Evolutionary conservation across 2,888 invertebrate species (phyloP), one percentile per base, ranked within the genome.

Genomic region (Apocheima hispidaria): DNA sequence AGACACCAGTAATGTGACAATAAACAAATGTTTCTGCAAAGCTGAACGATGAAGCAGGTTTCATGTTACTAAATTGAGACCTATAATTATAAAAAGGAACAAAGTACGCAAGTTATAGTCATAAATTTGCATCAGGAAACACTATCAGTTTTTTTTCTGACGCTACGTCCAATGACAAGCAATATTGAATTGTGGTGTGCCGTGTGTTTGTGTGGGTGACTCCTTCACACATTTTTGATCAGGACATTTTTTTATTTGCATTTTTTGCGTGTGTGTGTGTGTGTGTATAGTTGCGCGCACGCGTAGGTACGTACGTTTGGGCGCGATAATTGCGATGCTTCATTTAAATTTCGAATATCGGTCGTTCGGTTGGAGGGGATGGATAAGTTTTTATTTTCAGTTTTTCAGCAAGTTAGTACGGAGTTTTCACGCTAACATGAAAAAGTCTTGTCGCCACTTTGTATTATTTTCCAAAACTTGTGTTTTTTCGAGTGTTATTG

Each of bases 311-410:
- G 53, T 63, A 33, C 56, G 66, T 64, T 52, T 65, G 70, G 81
- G 84, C 72, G 82, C 81, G 82, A 92, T 92, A 92, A 92, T 92
- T 92, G 90, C 88, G 87, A 92, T 92, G 91, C 92, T 92, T 92
- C 89, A 92, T 92, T 92, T 92, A 91, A 92, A 92, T 91, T 91
- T 92, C 90, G 90, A 90, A 89, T 89, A 88, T 87, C 89, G 83
- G 86, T 65, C 76, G 74, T 69, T 74, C 68, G 69, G 58, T 69
- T 74, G 73, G 69, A 83, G 83, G 75, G 67, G 70, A 66, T 26
- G 58, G 33, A 69, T 86, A 90, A 87, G 81, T 81, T 50, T 36
- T 63, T 71, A 79, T 75, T 83, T 81, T 63, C 53, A 59, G 60
- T 46, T 68, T 69, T 66, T 68, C 43, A 62, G 21, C 30, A 28